These are phyloP conservation scores for Pipra filicauda DNA, from an alignment of 2,113 vertebrate species.

Conservation along the genomic window DNA sequence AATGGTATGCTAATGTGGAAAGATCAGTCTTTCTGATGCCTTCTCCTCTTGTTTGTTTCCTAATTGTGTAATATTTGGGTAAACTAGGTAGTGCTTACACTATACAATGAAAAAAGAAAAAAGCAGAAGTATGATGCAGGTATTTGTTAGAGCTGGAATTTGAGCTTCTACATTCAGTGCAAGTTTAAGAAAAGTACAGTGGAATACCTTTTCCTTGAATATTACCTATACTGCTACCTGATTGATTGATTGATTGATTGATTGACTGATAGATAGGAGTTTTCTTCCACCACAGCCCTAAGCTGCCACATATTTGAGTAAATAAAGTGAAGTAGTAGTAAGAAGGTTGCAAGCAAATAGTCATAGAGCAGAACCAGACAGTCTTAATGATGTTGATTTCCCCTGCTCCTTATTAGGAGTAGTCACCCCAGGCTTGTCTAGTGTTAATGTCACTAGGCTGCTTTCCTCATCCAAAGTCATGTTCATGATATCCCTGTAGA, in stretches of 20 bases:
- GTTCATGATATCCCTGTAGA: background rate
- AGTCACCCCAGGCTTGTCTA: background rate
- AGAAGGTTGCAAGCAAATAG: background rate
- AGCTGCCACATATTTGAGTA: background rate
- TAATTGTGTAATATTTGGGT: background rate
- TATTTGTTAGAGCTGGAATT: background rate
- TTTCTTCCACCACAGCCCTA: background rate
- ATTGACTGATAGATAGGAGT: background rate
- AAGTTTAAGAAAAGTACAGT: background rate
- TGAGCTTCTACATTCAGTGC: background rate
- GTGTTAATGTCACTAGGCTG: background rate
- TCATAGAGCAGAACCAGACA: background rate
- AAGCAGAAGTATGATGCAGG: background rate
- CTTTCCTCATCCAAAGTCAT: background rate
- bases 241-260: background rate
- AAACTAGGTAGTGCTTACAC: background rate
- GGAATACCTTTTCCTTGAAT: background rate
- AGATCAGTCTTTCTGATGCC: background rate
- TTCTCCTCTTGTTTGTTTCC: background rate
- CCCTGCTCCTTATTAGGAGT: background rate
- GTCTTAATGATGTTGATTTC: background rate
- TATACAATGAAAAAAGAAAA: background rate
- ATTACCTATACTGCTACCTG: background rate
- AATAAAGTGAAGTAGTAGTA: background rate
- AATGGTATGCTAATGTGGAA: rapidly evolving